Evolutionary conservation across 1,140 invertebrate species (phyloP).

Genomic region (Episyrphus balteatus): DNA sequence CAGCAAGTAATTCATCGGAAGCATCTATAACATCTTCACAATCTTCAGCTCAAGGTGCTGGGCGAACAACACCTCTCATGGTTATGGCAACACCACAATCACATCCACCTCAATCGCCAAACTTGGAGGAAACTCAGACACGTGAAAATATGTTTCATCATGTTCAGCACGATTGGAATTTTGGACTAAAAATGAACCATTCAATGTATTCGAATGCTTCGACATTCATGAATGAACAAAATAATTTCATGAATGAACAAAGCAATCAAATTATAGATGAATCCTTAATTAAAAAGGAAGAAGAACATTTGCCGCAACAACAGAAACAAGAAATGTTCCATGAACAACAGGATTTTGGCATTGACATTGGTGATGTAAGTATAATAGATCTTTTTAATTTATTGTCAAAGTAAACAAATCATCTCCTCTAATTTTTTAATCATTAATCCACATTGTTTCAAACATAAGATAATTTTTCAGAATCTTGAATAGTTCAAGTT

Average conservation of each 20-base stretch:
- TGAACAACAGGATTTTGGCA: slow-evolving; percentile 7
- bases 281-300: not conserved
- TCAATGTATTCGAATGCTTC: no score
- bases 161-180: slow-evolving; percentile 35
- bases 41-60: slow-evolving; percentile 15
- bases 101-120: slow-evolving; percentile 5
- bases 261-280: no score
- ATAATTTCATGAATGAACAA: no score
- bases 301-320: slow-evolving; percentile 5
- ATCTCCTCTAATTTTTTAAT: no score
- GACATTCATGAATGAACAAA: no score
- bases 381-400: no score
- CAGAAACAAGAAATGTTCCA: slow-evolving; percentile 7
- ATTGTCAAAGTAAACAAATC: no score
- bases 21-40: slow-evolving; percentile 11
- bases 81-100: not conserved
- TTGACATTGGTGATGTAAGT: no score
- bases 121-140: not conserved
- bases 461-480: no score
- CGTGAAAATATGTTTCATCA: slow-evolving; percentile 27
- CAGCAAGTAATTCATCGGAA: slow-evolving; percentile 3
- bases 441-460: no score
- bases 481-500: no score
- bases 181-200: slow-evolving; percentile 10
- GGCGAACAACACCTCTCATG: not conserved